A percentile compares a stretch with the other conserved stretches of the same genome.
Evolutionary conservation across 2,888 invertebrate genomes (phyloP).

Genomic region (Elaeidobius kamerunicus): DNA sequence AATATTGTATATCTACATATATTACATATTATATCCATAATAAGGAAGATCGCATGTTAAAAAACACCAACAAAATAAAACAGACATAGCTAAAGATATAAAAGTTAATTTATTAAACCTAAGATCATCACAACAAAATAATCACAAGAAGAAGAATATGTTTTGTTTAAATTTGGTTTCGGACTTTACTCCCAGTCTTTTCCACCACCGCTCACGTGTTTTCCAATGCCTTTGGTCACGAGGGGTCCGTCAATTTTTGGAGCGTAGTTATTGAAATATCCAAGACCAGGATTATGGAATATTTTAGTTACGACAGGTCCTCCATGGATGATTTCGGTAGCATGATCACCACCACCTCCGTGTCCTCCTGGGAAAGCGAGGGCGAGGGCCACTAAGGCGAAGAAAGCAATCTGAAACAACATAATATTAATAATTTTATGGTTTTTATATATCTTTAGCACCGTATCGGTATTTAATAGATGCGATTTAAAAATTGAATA

Average conservation of each 20-base stretch:
- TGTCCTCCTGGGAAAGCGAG: slow-evolving; percentile 19
- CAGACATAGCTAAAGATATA: background rate
- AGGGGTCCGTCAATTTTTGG: slow-evolving; percentile 27
- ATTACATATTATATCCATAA: no score
- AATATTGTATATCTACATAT: no score
- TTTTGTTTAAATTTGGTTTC: background rate
- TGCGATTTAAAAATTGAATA: no score
- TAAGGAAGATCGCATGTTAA: no score
- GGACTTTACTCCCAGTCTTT: background rate
- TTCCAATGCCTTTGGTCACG: slow-evolving; percentile 31
- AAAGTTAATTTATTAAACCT: slow-evolving; percentile 22
- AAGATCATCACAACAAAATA: slow-evolving; percentile 22
- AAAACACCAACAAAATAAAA: background rate
- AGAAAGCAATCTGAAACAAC: slow-evolving; percentile 14
- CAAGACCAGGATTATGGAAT: slow-evolving; percentile 25
- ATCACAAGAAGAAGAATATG: background rate
- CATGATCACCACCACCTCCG: slow-evolving; percentile 14
- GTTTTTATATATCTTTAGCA: no score
- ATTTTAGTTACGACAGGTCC: slow-evolving; percentile 30
- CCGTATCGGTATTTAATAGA: no score
- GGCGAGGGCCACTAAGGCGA: slow-evolving; percentile 18
- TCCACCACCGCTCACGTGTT: slow-evolving; percentile 16
- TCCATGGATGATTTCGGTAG: slow-evolving; percentile 23
- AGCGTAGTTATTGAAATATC: slow-evolving; percentile 32
- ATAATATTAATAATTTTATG: no score